Evolutionary conservation across 1,140 invertebrate species (phyloP), one percentile per base, ranked within the genome.

Genomic region (Rhagoletis pomonella): DNA sequence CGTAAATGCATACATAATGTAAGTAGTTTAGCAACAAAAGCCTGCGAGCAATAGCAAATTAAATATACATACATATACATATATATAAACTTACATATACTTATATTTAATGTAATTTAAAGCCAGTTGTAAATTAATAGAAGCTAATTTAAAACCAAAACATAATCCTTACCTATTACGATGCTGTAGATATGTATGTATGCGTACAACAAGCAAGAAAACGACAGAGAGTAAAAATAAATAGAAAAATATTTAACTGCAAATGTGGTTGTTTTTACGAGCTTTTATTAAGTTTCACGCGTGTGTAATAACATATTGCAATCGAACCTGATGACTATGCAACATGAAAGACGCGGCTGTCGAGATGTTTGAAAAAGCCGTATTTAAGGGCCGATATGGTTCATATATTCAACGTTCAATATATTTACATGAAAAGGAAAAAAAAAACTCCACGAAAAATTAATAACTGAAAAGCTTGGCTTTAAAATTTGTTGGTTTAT

Each of bases 51-150:
- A 85, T 85, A 85, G 39, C 39, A 14, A 29, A 39, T 55, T 85
- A 59, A 55, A 85, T 60, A 85, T 85, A 84, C n/a, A 84, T 47
- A 85, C 9, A 39, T 39, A 85, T 85, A n/a, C 64, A 84, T 58
- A 84, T 29, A 84, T 17, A 14, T 29, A 73, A 58, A 59, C 58
- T 39, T 55, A 73, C 39, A 73, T 85, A 59, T 85, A 85, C 7
- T 14, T 73, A 73, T 73, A 73, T 85, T 17, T 85, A 85, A 60
- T 85, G 58, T 85, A 85, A 58, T 2, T 4, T 42, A 29, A 85
- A 39, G 44, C 10, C 67, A 47, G 67, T 44, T 58, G 81, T 85
- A 85, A 58, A 59, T 50, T 7, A 29, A 47, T 85, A 42, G 17
- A 55, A 59, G 4, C 17, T 85, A 58, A 29, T 85, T 85, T 14